Evolutionary conservation across 1,140 invertebrate species (phyloP), one percentile per base, ranked within the genome.

Genomic region (Mamestra configurata): DNA sequence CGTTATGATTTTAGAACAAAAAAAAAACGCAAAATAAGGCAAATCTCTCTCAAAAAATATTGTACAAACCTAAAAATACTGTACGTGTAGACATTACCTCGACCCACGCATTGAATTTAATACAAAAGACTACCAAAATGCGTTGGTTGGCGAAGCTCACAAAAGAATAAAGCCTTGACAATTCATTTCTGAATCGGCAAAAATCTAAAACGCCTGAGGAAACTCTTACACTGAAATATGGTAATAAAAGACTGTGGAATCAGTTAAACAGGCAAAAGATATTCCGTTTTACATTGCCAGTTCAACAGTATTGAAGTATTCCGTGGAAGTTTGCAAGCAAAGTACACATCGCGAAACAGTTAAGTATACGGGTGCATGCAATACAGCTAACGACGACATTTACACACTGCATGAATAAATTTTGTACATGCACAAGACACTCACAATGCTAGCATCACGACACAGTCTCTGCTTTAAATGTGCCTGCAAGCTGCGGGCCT

Each of bases 191-290:
- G 13, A 31, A 40, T 57, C 71, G 37, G 18, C 43, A 43, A 73
- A 73, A 57, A 40, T 5, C 24, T 73, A 73, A 73, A 55, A 55
- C 20, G 35, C 61, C 37, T 22, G 35, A 66, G 37, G 70, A 72
- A 55, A 72, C 49, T 20, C 27, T 55, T 72, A 72, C 49, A 20
- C 18, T 55, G 18, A 55, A 35, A 71, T 51, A 71, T 51, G 68
- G 46, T 51, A 51, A 70, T 70, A 70, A 51, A 51, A 24, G 66
- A 70, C 43, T 72, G 37, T 10, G 11, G 31, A 40, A 24, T 57
- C 51, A 72, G 27, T 55, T 40, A 55, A 71, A 57, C 70, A 55
- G 51, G 31, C 18, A 40, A 68, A 11, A 68, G 15, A 72, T 53
- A 55, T 72, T 72, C 31, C n/a, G 46, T 72, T 55, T 22, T 55